phyloP scores from a whole-genome alignment of 2,888 invertebrate species.

The Nemurella pictetii region DNA sequence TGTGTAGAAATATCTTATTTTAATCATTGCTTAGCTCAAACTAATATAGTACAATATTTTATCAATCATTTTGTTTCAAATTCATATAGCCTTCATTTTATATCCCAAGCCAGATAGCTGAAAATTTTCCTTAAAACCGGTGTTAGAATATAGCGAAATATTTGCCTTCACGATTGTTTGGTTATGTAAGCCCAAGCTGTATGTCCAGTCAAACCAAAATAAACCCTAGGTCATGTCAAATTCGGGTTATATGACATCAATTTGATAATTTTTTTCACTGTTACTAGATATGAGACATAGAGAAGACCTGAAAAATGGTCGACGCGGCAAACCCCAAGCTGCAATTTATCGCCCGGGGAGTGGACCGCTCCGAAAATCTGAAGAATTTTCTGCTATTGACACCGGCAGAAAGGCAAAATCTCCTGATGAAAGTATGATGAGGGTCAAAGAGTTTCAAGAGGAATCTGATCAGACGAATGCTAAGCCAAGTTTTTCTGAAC shows the following conservation, averaged over 20 bases:
- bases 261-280: neutral
- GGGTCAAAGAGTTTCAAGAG: constrained; percentile 29
- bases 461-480: constrained; percentile 29
- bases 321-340: constrained; percentile 68
- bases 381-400: constrained; percentile 38
- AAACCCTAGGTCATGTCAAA: neutral
- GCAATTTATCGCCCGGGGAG: constrained; percentile 76
- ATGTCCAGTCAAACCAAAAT: neutral
- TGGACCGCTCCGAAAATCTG: constrained; percentile 70
- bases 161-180: neutral
- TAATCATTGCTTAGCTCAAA: neutral
- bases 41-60: neutral
- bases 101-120: neutral
- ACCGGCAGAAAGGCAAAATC: constrained; percentile 36
- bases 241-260: neutral
- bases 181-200: constrained; percentile 1
- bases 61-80: neutral
- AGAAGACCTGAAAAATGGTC: constrained; percentile 57
- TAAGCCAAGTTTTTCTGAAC: constrained; percentile 33
- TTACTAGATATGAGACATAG: constrained; percentile 47
- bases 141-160: neutral
- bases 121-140: neutral
- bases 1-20: neutral
- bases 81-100: neutral
- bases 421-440: constrained; percentile 38